Conservation (phyloP, 2,797 vertebrate species). For the Amazonetta brasiliensis region DNA sequence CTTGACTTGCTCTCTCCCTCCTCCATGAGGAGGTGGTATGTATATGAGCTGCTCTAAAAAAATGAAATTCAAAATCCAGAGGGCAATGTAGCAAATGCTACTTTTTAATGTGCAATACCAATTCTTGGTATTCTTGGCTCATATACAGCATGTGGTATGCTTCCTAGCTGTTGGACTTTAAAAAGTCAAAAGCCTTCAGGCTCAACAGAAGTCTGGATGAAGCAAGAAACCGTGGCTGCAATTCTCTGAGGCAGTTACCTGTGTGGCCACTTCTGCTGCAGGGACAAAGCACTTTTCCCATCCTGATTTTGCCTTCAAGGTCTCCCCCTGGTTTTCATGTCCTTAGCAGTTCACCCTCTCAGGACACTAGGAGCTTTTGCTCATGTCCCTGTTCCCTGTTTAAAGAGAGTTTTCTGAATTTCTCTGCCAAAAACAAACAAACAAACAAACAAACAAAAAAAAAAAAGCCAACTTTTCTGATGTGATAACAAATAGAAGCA, state of each 20-base stretch:
- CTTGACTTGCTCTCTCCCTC: neutral
- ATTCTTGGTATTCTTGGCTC: too few species aligned
- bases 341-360: neutral
- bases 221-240: neutral
- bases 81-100: too few species aligned
- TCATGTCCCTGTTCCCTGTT: neutral
- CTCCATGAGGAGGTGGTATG: too few species aligned
- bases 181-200: neutral
- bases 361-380: neutral
- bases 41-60: too few species aligned
- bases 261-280: neutral
- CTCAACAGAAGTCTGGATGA: neutral
- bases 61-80: too few species aligned
- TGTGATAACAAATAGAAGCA: neutral
- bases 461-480: neutral
- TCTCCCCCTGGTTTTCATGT: neutral
- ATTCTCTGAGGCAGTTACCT: neutral
- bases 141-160: accelerated
- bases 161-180: neutral
- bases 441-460: too few species aligned
- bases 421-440: neutral
- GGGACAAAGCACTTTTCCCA: neutral
- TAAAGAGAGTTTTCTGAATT: neutral
- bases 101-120: too few species aligned
- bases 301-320: neutral